These are phyloP conservation scores for Ciconia stormi DNA, from an alignment of 2,113 vertebrate species.

Conservation along the genomic window DNA sequence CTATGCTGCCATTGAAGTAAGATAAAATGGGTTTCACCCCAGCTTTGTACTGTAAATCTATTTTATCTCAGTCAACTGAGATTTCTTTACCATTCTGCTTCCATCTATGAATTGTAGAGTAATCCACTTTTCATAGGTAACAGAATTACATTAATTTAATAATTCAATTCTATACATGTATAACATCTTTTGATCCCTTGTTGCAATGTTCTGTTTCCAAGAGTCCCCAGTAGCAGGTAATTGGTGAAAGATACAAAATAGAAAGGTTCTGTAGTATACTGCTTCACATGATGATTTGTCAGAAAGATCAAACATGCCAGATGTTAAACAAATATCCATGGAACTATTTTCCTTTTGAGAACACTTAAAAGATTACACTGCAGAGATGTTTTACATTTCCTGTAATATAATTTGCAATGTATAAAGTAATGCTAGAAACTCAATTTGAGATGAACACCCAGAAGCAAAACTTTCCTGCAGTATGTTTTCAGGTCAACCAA, in stretches of 20 bases:
- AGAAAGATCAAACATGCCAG: not conserved
- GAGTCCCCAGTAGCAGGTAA: not conserved
- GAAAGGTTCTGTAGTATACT: not conserved
- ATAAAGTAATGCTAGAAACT: not conserved
- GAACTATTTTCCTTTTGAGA: constrained; percentile 7
- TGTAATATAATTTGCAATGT: not conserved
- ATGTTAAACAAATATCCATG: not conserved
- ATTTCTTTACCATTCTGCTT: not conserved
- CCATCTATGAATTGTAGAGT: not conserved
- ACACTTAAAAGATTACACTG: not conserved
- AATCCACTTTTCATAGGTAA: not conserved
- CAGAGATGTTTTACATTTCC: constrained; percentile 24
- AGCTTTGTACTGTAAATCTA: not conserved
- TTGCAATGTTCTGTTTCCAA: not conserved
- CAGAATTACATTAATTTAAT: not conserved
- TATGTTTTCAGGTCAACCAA: not conserved
- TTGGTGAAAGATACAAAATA: not conserved
- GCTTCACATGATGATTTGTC: not conserved
- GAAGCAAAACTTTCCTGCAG: constrained; percentile 11
- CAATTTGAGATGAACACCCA: constrained; percentile 5
- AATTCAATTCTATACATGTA: not conserved
- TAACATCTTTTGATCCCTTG: not conserved
- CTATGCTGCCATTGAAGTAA: not conserved
- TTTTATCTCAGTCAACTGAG: not conserved
- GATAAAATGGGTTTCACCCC: not conserved